Evolutionary conservation across 2,113 vertebrate species (phyloP).

Genomic region (Varanus salvator): DNA sequence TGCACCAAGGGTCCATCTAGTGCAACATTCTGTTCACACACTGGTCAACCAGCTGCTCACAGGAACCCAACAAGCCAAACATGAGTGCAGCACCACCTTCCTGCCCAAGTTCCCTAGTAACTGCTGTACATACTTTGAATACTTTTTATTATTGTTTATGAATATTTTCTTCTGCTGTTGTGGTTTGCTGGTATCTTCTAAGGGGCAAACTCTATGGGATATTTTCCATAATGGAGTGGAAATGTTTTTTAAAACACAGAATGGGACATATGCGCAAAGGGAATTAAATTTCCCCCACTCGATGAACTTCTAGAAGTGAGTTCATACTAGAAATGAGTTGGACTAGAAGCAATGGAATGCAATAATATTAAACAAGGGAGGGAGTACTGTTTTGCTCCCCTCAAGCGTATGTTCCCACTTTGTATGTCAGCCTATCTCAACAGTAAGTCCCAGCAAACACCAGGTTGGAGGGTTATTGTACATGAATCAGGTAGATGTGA

Average conservation of each 20-base stretch:
- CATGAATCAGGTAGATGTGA: no score
- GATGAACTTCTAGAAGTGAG: no score
- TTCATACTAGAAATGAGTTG: no score
- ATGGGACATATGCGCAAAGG: neutral
- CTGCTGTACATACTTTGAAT: neutral
- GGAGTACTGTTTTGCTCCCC: neutral
- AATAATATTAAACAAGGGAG: neutral
- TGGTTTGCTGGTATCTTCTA: neutral
- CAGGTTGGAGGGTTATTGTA: no score
- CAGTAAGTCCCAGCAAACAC: no score
- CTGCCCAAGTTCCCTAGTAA: no score
- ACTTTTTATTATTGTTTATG: neutral
- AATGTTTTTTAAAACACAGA: neutral
- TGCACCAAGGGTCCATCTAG: no score
- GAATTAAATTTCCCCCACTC: neutral
- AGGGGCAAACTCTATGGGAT: neutral
- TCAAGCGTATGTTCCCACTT: neutral
- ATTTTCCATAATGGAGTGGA: neutral
- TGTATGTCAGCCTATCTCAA: no score
- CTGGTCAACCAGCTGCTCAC: no score
- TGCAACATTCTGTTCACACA: no score
- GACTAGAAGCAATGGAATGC: neutral
- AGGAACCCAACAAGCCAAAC: no score
- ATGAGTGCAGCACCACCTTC: no score
- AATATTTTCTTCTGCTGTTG: neutral